Conservation (phyloP, 2,797 vertebrate species). For the Spheniscus humboldti region DNA sequence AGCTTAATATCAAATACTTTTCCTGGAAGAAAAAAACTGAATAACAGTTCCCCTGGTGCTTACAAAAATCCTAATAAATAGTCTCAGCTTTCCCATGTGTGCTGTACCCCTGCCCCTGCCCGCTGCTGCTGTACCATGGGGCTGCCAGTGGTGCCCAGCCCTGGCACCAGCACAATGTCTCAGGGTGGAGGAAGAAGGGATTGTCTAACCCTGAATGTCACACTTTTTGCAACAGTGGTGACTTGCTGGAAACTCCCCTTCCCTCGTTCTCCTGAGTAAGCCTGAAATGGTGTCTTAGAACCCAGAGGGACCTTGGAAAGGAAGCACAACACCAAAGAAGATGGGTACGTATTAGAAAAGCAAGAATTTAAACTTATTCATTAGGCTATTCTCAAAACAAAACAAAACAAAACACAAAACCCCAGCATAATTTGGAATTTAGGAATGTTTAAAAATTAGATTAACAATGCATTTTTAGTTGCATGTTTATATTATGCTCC, state of each 20-base stretch:
- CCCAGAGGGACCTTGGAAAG: not conserved
- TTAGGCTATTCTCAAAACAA: not conserved
- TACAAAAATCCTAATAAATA: not conserved
- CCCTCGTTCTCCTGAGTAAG: not conserved
- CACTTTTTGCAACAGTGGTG: not conserved
- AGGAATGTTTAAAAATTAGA: not conserved
- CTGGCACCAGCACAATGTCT: not conserved
- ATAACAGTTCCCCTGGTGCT: not conserved
- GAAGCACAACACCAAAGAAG: not conserved
- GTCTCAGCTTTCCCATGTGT: not conserved
- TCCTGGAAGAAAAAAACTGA: not conserved
- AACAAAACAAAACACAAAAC: not conserved
- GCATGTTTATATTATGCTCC: not conserved
- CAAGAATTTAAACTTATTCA: not conserved
- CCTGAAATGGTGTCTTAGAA: not conserved
- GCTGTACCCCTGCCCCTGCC: not conserved
- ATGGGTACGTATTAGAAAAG: not conserved
- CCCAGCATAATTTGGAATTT: not conserved
- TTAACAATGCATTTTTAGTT: not conserved
- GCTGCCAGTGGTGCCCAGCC: not conserved
- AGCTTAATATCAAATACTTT: not conserved
- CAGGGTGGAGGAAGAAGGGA: not conserved
- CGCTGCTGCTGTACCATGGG: not conserved
- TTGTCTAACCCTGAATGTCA: not conserved
- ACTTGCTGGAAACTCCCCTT: not conserved